Evolutionary conservation across 2,797 vertebrate genomes (phyloP).

Genomic region (Balearica regulorum): DNA sequence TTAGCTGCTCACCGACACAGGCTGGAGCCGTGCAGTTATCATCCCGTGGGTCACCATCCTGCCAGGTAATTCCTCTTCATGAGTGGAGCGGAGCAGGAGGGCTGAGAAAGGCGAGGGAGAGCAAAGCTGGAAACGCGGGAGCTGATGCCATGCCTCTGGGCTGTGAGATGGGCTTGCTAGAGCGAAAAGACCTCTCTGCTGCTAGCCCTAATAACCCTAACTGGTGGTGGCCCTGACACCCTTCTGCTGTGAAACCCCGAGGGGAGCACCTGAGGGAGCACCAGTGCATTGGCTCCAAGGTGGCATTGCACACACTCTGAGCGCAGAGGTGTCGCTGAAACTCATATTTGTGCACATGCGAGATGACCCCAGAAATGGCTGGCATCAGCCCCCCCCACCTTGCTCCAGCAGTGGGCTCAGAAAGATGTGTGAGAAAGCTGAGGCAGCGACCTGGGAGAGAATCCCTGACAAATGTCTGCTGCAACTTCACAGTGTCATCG

Average conservation of each 20-base stretch:
- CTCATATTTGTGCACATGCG: fast-evolving
- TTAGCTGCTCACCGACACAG: neutral
- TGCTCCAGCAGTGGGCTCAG: neutral
- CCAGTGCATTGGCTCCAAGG: fast-evolving
- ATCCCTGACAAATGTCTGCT: neutral
- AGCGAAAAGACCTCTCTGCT: no score
- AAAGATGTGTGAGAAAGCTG: neutral
- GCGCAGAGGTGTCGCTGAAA: fast-evolving
- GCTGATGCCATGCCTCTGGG: neutral
- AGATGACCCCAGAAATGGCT: neutral
- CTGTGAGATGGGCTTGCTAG: neutral
- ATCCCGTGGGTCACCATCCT: neutral
- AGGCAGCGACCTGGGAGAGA: neutral
- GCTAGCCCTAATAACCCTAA: neutral
- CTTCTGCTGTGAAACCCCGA: fast-evolving
- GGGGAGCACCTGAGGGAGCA: neutral
- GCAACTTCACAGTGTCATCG: neutral
- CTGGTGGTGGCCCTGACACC: neutral
- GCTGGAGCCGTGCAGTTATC: neutral
- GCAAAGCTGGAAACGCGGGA: fast-evolving
- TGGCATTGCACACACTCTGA: fast-evolving
- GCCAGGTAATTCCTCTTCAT: neutral
- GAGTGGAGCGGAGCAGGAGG: neutral
- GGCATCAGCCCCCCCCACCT: neutral
- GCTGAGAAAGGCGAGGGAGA: neutral